These are phyloP conservation scores for Orthonyx spaldingii DNA, from an alignment of 2,113 vertebrate genomes.

Conservation along the genomic window DNA sequence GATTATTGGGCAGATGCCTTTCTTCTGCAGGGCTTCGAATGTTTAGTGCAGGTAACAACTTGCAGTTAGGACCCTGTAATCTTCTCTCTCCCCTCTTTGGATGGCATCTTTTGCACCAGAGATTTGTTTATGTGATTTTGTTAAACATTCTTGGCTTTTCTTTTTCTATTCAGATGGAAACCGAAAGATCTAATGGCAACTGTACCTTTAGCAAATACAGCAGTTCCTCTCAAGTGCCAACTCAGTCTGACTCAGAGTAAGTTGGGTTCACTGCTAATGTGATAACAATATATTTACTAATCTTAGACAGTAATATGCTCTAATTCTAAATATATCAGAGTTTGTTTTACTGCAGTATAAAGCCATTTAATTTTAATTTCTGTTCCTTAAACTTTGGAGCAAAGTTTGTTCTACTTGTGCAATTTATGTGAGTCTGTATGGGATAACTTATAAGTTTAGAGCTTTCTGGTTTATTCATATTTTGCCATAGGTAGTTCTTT, in stretches of 20 bases:
- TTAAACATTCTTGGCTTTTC: background rate
- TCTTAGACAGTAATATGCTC: background rate
- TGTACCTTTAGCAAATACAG: accelerated
- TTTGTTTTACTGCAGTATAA: background rate
- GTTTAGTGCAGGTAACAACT: background rate
- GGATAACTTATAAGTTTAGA: background rate
- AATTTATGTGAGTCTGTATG: background rate
- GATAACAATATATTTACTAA: background rate
- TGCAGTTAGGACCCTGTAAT: background rate
- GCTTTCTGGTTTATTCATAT: background rate
- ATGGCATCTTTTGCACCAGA: background rate
- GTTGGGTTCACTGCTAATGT: background rate
- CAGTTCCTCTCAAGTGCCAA: background rate
- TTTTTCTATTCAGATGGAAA: background rate
- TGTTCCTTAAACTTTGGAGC: background rate
- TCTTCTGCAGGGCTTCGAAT: background rate
- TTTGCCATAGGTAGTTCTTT: background rate
- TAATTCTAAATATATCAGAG: background rate
- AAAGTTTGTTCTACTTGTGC: background rate
- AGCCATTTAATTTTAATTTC: background rate
- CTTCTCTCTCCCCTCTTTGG: background rate
- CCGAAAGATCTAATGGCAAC: accelerated
- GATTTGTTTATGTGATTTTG: background rate
- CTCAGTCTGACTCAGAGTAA: background rate
- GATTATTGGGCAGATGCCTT: background rate